Evolutionary conservation across 2,113 vertebrate genomes (phyloP).

Genomic region (Tragelaphus imberbis): DNA sequence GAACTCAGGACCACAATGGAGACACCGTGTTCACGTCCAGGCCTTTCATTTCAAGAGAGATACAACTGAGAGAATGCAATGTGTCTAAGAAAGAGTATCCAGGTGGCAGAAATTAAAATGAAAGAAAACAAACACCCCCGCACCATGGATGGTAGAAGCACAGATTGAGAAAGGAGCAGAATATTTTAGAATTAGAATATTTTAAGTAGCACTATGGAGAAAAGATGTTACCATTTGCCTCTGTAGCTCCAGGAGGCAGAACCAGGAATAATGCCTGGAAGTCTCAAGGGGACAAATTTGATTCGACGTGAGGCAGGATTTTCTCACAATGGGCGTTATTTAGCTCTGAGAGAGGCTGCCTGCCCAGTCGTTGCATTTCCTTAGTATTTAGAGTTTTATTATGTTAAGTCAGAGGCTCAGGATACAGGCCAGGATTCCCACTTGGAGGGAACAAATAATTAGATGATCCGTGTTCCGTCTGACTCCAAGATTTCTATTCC

Average conservation of each 20-base stretch:
- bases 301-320: not conserved
- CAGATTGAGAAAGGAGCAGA: not conserved
- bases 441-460: conserved; percentile 17
- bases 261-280: not conserved
- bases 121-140: not conserved
- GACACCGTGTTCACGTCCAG: not conserved
- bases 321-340: not conserved
- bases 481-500: not conserved
- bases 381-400: not conserved
- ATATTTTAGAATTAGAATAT: conserved; percentile 21
- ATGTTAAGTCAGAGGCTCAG: not conserved
- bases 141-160: not conserved
- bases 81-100: not conserved
- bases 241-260: not conserved
- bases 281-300: not conserved
- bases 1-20: not conserved
- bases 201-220: not conserved
- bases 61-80: not conserved
- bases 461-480: not conserved
- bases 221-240: not conserved
- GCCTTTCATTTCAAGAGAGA: not conserved
- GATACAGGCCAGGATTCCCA: conserved; percentile 1
- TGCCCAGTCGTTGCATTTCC: not conserved
- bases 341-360: not conserved
- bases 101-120: conserved; percentile 22